Evolutionary conservation across 1,140 invertebrate species (phyloP).

Genomic region (Zophobas atratus): DNA sequence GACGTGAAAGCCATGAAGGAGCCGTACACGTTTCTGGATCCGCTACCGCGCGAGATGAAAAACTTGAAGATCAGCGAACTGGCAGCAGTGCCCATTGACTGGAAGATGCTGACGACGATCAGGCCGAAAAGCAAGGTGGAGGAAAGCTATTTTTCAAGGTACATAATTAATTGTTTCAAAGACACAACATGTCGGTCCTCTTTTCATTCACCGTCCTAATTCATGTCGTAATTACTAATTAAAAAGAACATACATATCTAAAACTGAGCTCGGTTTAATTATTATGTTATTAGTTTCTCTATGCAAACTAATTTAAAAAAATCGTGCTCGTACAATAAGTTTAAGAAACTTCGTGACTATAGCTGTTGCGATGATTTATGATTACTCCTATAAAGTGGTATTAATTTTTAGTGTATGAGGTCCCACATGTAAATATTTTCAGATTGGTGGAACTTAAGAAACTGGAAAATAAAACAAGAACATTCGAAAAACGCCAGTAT

Average conservation of each 20-base stretch:
- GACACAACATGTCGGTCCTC: no score
- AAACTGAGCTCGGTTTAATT: no score
- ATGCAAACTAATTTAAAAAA: no score
- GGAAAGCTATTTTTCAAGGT: conserved; percentile 91
- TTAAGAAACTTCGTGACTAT: no score
- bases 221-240: no score
- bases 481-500: conserved; percentile 76
- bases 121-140: conserved; percentile 86
- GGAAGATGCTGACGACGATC: conserved; percentile 91
- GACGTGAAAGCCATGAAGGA: conserved; percentile 75
- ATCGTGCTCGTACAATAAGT: no score
- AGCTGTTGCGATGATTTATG: no score
- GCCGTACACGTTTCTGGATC: conserved; percentile 82
- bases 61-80: conserved; percentile 84
- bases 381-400: background rate
- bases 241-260: no score
- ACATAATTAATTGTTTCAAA: conserved; percentile 24
- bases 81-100: conserved; percentile 89
- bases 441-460: conserved; percentile 87
- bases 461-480: conserved; percentile 78
- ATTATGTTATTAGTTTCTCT: no score
- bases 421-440: conserved; percentile 45
- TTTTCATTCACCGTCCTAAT: no score
- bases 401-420: background rate
- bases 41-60: conserved; percentile 87